These are phyloP conservation scores for Tamias sibiricus DNA, from an alignment of 2,113 vertebrate genomes.

Conservation along the genomic window DNA sequence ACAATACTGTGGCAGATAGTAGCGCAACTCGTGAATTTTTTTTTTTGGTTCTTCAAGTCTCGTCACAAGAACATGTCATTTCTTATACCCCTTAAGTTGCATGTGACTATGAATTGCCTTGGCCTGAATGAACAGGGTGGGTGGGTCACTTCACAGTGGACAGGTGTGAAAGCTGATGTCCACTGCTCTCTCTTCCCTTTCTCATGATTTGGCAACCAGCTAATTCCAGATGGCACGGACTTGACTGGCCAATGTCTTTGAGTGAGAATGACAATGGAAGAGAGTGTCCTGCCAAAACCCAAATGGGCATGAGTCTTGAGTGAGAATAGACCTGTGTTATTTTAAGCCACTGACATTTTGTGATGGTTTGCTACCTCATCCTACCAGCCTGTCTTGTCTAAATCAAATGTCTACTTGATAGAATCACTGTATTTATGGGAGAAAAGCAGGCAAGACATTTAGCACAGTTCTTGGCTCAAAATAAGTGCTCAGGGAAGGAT, in stretches of 20 bases:
- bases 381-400: neutral
- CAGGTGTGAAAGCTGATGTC: neutral
- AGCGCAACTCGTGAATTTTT: neutral
- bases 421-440: neutral
- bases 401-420: constrained; percentile 12
- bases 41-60: neutral
- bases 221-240: constrained; percentile 51
- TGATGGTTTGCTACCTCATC: neutral
- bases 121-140: neutral
- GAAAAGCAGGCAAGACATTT: neutral
- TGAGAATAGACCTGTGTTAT: constrained; percentile 41
- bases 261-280: neutral
- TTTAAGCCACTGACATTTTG: constrained; percentile 31
- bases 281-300: constrained; percentile 26
- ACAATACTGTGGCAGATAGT: neutral
- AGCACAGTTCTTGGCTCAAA: constrained; percentile 19
- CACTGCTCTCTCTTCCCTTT: neutral
- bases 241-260: constrained; percentile 29
- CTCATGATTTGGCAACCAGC: neutral
- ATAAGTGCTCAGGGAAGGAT: neutral
- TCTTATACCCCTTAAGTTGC: neutral
- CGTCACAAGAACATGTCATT: neutral
- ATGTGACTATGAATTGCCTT: neutral
- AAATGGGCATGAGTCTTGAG: neutral
- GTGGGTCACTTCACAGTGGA: neutral